A percentile compares a stretch with the other conserved stretches of the same genome.
Evolutionary conservation across 2,888 invertebrate species (phyloP).

Genomic region (Glyphotaelius pellucidus): DNA sequence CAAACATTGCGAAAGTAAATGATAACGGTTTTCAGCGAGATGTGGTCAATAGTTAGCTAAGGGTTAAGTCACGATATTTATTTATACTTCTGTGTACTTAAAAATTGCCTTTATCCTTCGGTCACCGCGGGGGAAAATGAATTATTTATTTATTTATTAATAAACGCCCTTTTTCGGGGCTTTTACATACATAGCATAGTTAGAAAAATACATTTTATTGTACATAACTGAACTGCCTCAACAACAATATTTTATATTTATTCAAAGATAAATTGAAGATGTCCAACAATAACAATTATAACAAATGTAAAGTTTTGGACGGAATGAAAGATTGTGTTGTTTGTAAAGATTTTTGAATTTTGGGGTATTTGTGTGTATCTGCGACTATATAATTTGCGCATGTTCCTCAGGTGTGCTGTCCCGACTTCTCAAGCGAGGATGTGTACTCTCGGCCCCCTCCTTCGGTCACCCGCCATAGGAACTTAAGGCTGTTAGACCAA

Average conservation of each 20-base stretch:
- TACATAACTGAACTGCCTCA: too few relatives aligned
- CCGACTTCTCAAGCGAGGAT: neutral
- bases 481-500: slow-evolving; percentile 70
- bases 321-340: too few relatives aligned
- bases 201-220: too few relatives aligned
- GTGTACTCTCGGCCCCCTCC: slow-evolving; percentile 64
- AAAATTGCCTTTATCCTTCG: neutral
- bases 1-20: neutral
- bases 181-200: too few relatives aligned
- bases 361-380: neutral
- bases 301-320: too few relatives aligned
- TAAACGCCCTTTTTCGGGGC: too few relatives aligned
- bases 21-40: neutral
- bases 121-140: neutral
- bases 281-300: too few relatives aligned
- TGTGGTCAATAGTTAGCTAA: neutral
- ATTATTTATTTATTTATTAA: neutral
- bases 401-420: neutral
- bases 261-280: too few relatives aligned
- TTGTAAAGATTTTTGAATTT: too few relatives aligned
- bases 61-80: neutral
- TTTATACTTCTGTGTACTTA: neutral
- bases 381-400: neutral
- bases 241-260: too few relatives aligned
- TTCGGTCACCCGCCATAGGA: slow-evolving; percentile 69